Percentiles rank a stretch among this genome's conserved stretches.
Conservation (phyloP, 2,113 vertebrate genomes). For the Machaerirhynchus nigripectus region DNA sequence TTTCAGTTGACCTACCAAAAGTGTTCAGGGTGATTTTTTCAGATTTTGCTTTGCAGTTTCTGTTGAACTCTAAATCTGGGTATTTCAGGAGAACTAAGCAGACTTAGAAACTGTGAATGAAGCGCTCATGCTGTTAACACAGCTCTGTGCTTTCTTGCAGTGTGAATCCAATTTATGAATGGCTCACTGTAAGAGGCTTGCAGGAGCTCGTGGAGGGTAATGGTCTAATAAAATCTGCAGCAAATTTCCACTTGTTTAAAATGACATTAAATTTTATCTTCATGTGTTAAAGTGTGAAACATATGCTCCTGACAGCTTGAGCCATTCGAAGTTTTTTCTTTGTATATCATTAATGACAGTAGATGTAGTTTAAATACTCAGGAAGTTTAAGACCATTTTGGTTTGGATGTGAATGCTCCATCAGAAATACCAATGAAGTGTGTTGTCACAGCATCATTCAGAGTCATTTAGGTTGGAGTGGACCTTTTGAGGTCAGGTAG, state of each 20-base stretch:
- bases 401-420: not conserved
- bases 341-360: not conserved
- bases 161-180: not conserved
- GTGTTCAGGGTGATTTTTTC: not conserved
- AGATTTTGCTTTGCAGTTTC: not conserved
- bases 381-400: not conserved
- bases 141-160: not conserved
- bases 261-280: not conserved
- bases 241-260: not conserved
- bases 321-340: not conserved
- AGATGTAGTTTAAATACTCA: not conserved
- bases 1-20: not conserved
- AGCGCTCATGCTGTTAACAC: not conserved
- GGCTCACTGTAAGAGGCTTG: not conserved
- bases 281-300: not conserved
- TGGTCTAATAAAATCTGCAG: not conserved
- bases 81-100: not conserved
- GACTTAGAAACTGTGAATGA: not conserved
- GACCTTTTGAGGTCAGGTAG: not conserved
- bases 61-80: not conserved
- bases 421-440: not conserved
- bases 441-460: not conserved
- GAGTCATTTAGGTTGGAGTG: not conserved
- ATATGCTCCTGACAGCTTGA: not conserved
- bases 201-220: not conserved